These are phyloP conservation scores for Ancistrus triradiatus DNA, from an alignment of 2,113 vertebrate genomes.

Conservation along the genomic window DNA sequence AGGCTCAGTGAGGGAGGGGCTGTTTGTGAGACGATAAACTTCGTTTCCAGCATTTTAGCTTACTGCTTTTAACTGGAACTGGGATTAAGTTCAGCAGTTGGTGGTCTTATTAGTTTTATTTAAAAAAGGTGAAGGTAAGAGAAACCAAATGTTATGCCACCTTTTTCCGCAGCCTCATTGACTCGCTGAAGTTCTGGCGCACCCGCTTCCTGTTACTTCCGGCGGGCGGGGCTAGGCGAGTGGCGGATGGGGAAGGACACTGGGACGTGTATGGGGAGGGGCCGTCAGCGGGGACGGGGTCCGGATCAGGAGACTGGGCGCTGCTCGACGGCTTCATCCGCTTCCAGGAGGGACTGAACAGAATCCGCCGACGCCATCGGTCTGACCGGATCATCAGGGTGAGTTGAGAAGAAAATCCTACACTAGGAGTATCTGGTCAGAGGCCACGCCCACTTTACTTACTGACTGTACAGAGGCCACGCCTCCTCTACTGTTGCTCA, in stretches of 20 bases:
- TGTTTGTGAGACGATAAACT: no score
- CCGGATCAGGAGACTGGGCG: slow-evolving; percentile 78
- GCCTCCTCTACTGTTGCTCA: background rate
- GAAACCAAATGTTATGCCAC: no score
- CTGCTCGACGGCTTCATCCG: slow-evolving; percentile 91
- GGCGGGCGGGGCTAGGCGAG: slow-evolving; percentile 84
- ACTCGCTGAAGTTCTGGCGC: slow-evolving; percentile 96
- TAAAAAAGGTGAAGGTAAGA: no score
- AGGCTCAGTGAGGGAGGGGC: no score
- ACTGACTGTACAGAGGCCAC: background rate
- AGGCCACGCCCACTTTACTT: background rate
- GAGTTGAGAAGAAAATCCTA: no score
- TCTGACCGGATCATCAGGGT: slow-evolving; percentile 87
- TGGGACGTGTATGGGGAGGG: slow-evolving; percentile 91
- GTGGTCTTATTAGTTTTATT: no score
- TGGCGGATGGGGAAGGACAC: slow-evolving; percentile 83
- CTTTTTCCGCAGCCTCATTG: slow-evolving; percentile 76
- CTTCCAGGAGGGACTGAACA: slow-evolving; percentile 94
- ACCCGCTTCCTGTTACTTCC: slow-evolving; percentile 92
- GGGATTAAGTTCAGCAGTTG: no score
- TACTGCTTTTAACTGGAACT: no score
- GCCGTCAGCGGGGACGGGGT: slow-evolving; percentile 46
- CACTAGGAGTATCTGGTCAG: background rate
- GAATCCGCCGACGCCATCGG: slow-evolving; percentile 89
- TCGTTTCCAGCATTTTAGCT: no score